Base-by-base conservation (phyloP, 2,113 vertebrate genomes). In the Macaca nemestrina region DNA sequence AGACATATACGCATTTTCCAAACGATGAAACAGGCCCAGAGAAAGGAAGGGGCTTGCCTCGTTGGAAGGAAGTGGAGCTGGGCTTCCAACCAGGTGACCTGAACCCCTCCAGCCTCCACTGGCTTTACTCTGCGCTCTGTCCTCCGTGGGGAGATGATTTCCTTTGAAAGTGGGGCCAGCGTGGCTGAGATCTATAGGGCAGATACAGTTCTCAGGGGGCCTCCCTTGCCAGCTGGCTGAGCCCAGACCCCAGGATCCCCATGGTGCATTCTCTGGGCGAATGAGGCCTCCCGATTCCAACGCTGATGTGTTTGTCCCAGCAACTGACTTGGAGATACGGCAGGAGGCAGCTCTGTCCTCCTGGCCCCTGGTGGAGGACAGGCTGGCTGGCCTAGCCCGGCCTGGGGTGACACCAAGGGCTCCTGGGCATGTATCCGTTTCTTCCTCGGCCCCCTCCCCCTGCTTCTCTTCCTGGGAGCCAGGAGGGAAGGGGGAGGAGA, bases 381-480 rank as follows among this genome's bases (percentile, higher is more conserved):
- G 17, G 1, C 64, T 48, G n/a, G 23, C n/a, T 73, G 72, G 59
- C 50, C 55, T 82, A 2, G 2, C 25, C 50, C 45, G 35, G 10
- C 38, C 64, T 57, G 81, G 91, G 50, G 45, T 64, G 81, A 76
- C 52, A 59, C 57, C 57, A 17, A 79, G 88, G 92, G 59, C 84
- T 78, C 27, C 86, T 30, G 27, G 43, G 70, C 5, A 6, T 1
- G 0, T 5, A 20, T 76, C 79, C 68, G 3, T 70, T 2, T 32
- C 93, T 72, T 55, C 48, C 17, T 68, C 6, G 10, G 50, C 22
- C 38, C 61, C 64, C 14, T 55, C 75, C 76, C 45, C 70, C 38
- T 88, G 25, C 84, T 95, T 52, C 92, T 96, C 88, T 5, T 0
- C 87, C 90, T 20, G 2, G 90, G 80, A 95, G 67, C 87, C 40